Evolutionary conservation across 2,888 invertebrate species (phyloP), one percentile per base, ranked within the genome.

Genomic region (Scotopteryx bipunctaria): DNA sequence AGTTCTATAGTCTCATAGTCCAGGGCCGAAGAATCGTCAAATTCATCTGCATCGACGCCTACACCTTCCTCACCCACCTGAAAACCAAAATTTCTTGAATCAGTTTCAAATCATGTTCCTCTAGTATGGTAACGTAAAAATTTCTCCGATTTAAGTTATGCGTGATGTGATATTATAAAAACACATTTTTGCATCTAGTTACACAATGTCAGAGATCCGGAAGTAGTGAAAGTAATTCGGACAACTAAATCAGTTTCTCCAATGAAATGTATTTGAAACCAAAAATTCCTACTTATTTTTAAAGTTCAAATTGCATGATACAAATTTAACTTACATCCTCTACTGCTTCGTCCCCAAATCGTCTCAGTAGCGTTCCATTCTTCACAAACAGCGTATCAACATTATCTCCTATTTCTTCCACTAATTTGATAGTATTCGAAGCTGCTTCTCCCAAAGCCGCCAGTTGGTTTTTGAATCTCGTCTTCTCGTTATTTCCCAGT

Each of bases 381-480:
- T 66, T 81, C 45, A 70, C 81, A 51, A 83, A 89, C 1, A 89
- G 59, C 5, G 62, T 68, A 47, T 92, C 89, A 11, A 92, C 81
- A 58, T 93, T 91, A 29, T 91, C 87, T 17, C 87, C 86, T 21
- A 92, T 82, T 47, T 92, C 91, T 46, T 92, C 91, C 13, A 92
- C 86, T 3, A 92, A 63, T 55, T 91, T 86, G 2, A 93, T 91
- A 4, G 92, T 78, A 42, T 91, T 92, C 0, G 92, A 92, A 1
- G 93, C 92, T 0, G 92, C 87, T 55, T 92, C 90, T 1, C 91
- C 92, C 29, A 93, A 71, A 8, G 91, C 81, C 1, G 91, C 81
- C 52, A 94, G 70, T 60, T 93, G 93, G 19, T 81, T 85, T 57
- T 91, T 91, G 66, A 93, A 94, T 33, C 87, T 82, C 6, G 71